Evolutionary conservation across 2,113 vertebrate species (phyloP).

Genomic region (Chloroceryle aenea): DNA sequence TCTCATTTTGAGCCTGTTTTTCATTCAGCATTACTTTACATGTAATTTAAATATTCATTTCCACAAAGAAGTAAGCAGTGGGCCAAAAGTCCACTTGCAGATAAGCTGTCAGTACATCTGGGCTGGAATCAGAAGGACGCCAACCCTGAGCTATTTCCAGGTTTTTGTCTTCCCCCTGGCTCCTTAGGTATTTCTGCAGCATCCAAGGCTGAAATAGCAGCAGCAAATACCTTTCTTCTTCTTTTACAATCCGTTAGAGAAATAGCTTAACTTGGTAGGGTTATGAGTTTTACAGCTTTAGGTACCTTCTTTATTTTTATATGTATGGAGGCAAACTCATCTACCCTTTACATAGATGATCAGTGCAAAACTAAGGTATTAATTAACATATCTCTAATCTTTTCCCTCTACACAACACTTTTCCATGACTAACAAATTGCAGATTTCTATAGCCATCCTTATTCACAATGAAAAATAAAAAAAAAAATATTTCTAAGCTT

Average conservation of each 20-base stretch:
- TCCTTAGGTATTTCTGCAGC: not conserved
- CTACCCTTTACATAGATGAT: not conserved
- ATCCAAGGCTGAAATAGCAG: not conserved
- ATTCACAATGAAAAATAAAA: not conserved
- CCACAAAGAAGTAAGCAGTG: rapidly evolving
- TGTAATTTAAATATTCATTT: not conserved
- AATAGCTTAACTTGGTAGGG: not conserved
- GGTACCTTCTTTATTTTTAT: not conserved
- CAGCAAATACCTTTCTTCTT: not conserved
- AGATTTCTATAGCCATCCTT: not conserved
- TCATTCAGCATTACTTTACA: not conserved
- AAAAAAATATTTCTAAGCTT: not conserved
- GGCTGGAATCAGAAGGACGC: not conserved
- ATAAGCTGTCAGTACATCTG: not conserved
- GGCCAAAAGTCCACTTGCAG: not conserved
- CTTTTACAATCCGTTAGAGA: not conserved
- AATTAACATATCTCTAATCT: rapidly evolving
- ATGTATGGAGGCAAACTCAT: not conserved
- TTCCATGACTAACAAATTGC: not conserved
- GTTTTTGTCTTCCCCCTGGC: not conserved
- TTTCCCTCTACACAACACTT: not conserved
- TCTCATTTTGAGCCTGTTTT: not conserved
- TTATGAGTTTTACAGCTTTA: not conserved
- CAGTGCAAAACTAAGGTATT: not conserved
- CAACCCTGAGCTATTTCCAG: not conserved